These are phyloP conservation scores for Leptoclinus maculatus DNA, from an alignment of 2,797 vertebrate species.

Conservation along the genomic window DNA sequence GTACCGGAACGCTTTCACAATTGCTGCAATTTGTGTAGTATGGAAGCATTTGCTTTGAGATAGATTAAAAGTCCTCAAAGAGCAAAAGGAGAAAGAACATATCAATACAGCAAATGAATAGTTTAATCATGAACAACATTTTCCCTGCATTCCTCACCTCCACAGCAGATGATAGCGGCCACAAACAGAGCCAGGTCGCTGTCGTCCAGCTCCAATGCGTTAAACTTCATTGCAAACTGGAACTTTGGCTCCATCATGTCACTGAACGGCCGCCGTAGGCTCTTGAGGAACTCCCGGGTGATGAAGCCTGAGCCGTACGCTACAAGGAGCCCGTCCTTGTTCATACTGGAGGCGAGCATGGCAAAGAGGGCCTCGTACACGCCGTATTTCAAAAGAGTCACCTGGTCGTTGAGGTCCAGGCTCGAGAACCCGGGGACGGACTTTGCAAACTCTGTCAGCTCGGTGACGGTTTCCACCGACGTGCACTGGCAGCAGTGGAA, in stretches of 20 bases:
- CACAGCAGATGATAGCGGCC: slow-evolving; percentile 97
- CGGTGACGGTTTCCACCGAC: slow-evolving; percentile 94
- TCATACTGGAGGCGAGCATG: slow-evolving; percentile 96
- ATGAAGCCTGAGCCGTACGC: slow-evolving; percentile 94
- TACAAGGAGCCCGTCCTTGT: slow-evolving; percentile 96
- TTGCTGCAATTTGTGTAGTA: not conserved
- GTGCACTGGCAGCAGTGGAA: slow-evolving; percentile 97
- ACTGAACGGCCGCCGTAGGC: slow-evolving; percentile 94
- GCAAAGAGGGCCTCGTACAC: slow-evolving; percentile 97
- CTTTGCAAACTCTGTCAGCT: slow-evolving; percentile 97
- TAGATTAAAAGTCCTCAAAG: not conserved
- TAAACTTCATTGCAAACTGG: slow-evolving; percentile 98
- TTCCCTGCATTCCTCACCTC: slow-evolving; percentile 85
- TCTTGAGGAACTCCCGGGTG: slow-evolving; percentile 97
- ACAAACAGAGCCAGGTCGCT: slow-evolving; percentile 97
- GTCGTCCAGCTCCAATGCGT: slow-evolving; percentile 94
- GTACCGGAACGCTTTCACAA: not conserved
- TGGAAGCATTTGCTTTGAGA: not conserved
- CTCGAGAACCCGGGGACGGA: slow-evolving; percentile 92
- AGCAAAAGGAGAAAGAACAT: not conserved
- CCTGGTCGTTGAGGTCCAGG: slow-evolving; percentile 96
- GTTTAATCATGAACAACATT: not conserved
- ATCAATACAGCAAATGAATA: not conserved
- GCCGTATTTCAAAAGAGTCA: slow-evolving; percentile 95
- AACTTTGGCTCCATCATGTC: slow-evolving; percentile 99